Base-by-base conservation (phyloP, 2,888 invertebrate species). In the Endotricha flammealis region DNA sequence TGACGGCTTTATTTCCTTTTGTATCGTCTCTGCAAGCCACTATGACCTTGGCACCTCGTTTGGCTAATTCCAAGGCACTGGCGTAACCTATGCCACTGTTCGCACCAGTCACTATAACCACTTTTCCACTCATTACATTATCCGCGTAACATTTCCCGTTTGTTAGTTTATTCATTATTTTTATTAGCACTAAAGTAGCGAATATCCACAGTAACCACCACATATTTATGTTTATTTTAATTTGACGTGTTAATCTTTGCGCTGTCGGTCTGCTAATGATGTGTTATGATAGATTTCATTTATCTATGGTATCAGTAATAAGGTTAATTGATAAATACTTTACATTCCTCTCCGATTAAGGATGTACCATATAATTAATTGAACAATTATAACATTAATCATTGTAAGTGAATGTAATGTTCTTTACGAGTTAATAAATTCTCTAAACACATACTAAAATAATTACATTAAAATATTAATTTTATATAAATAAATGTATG, bases 11-110 rank as follows among this genome's bases (percentile, higher is more conserved):
- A 73, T 92, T 91, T 50, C 95, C 95, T 64, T 89, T 90, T 8
- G 82, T 66, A 62, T 93, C 79, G 74, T 95, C 90, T 31, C 95
- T 85, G 62, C 96, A 96, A 0, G 93, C 95, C 88, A 96, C 90
- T 38, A 81, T 78, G 0, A 86, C 75, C 66, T 90, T 92, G 0
- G 93, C 95, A 0, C 92, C 91, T 29, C 93, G 75, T 46, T 85
- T 87, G 0, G 95, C 95, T 39, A 96, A 69, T 48, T 92, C 92
- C 47, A 87, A 68, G 0, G 90, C 93, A 0, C 93, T 92, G 65
- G 93, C 93, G 72, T 91, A 93, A 0, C 95, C 95, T 46, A 96
- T 93, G 0, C 96, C 96, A 1, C 92, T 91, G 68, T 94, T 95
- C 0, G 93, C 90, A 1, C 96, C 96, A 0, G 96, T 96, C 4